Base-by-base conservation (phyloP, 2,797 vertebrate genomes). In the Chelon labrosus region DNA sequence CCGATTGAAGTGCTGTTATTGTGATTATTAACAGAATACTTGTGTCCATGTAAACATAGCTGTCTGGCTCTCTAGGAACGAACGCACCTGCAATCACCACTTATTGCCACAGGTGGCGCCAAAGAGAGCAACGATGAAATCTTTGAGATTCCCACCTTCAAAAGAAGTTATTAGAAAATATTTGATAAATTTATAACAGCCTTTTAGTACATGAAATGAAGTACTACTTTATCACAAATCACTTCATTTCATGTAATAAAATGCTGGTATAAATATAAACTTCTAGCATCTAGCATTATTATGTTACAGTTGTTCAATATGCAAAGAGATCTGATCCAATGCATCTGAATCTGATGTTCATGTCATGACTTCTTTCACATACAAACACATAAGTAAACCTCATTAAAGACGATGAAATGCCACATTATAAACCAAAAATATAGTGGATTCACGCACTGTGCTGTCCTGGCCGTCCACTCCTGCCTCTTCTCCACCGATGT, bases 391-490 rank as follows among this genome's bases (percentile, higher is more conserved):
- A 62, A 3, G 7, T 35, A 31, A 14, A 5, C 25, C 14, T 10
- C 8, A 2, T 14, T 31, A 17, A 35, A 27, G 2, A 10, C 0
- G 41, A 25, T 9, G 5, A 54, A 35, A 63, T 9, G 46, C 31
- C 25, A 22, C 0, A 5, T 27, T 25, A 37, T 0, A 56, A 14
- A 62, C 44, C 13, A 13, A 42, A 50, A 46, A 17, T 2, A 35
- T 4, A 63, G 0, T 47, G 39, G 39, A 14, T 11, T n/a, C 44
- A 72, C 94, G 89, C 95, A 99, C 98, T 89, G 97, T 96, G 93
- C 96, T 97, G 90, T 98, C 97, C 91, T 97, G 97, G 95, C 97
- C 91, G 80, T 96, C 96, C 91, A 95, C 94, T 90, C 95, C 95
- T 70, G 96, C 97, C 90, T 97, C 97, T 63, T 97, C 97, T 89